Percentiles rank a stretch among this genome's conserved stretches.
Conservation (phyloP, 2,797 vertebrate genomes). For the Phalloptychus januarius region DNA sequence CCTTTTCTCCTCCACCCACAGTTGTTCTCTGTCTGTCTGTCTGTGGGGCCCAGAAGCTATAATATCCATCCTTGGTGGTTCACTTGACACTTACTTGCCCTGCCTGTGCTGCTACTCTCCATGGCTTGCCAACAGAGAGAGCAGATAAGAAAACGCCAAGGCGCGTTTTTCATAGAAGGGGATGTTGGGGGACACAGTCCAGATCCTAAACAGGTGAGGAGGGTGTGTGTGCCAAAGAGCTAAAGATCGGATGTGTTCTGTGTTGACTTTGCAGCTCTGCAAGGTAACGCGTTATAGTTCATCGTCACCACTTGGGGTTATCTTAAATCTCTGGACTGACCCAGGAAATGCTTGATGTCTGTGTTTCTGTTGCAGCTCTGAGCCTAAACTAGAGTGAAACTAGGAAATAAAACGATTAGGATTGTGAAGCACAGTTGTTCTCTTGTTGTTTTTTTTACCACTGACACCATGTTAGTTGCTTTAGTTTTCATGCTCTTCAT, state of each 20-base stretch:
- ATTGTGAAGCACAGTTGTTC: not conserved
- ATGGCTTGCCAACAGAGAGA: slow-evolving; percentile 85
- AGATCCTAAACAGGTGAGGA: slow-evolving; percentile 81
- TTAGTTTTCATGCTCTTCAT: not conserved
- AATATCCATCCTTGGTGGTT: slow-evolving; percentile 90
- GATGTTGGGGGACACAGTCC: slow-evolving; percentile 84
- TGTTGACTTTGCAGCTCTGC: not conserved
- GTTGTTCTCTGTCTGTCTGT: slow-evolving; percentile 35
- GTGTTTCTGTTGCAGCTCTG: not conserved
- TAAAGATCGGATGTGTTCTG: not conserved
- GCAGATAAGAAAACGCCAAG: slow-evolving; percentile 93
- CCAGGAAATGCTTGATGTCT: not conserved
- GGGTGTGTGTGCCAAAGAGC: slow-evolving; percentile 83
- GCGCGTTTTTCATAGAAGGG: slow-evolving; percentile 84
- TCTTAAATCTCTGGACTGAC: not conserved
- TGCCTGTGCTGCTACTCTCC: slow-evolving; percentile 82
- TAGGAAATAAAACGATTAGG: not conserved
- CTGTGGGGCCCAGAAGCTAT: slow-evolving; percentile 85
- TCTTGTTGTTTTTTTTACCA: not conserved
- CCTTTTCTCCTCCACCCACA: not conserved
- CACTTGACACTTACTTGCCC: slow-evolving; percentile 93
- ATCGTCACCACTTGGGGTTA: not conserved
- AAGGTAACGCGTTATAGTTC: not conserved
- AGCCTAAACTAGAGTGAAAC: not conserved
- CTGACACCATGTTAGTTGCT: not conserved